These are phyloP conservation scores for Fulmarus glacialis DNA, from an alignment of 2,113 vertebrate genomes.

Conservation along the genomic window DNA sequence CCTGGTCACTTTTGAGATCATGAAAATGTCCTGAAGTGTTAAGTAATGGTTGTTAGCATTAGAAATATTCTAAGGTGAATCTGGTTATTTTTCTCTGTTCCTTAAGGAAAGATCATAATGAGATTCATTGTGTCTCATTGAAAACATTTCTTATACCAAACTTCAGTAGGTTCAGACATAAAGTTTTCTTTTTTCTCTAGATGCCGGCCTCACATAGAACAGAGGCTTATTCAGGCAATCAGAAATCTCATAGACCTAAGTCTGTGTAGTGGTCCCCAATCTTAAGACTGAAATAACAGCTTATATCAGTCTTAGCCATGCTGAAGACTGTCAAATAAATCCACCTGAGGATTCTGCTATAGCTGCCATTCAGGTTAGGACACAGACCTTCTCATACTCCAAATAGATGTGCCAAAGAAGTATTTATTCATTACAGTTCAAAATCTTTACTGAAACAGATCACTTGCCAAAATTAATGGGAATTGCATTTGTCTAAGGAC, in stretches of 20 bases:
- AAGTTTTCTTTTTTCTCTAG: background rate
- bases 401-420: background rate
- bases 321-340: background rate
- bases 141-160: background rate
- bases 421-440: background rate
- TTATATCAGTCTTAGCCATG: background rate
- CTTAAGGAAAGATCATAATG: background rate
- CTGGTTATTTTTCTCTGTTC: background rate
- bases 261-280: background rate
- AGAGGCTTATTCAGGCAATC: background rate
- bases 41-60: background rate
- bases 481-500: background rate
- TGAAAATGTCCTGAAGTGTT: background rate
- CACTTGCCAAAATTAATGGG: background rate
- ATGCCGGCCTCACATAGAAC: background rate
- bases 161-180: background rate
- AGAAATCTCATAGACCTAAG: background rate
- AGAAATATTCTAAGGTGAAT: background rate
- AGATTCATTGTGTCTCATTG: background rate
- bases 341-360: background rate
- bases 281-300: background rate
- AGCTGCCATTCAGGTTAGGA: background rate
- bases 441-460: background rate
- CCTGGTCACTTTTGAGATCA: background rate
- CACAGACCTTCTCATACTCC: background rate